Percentiles rank a stretch among this genome's conserved stretches.
Evolutionary conservation across 2,888 invertebrate species (phyloP).

Genomic region (Hesperia comma): DNA sequence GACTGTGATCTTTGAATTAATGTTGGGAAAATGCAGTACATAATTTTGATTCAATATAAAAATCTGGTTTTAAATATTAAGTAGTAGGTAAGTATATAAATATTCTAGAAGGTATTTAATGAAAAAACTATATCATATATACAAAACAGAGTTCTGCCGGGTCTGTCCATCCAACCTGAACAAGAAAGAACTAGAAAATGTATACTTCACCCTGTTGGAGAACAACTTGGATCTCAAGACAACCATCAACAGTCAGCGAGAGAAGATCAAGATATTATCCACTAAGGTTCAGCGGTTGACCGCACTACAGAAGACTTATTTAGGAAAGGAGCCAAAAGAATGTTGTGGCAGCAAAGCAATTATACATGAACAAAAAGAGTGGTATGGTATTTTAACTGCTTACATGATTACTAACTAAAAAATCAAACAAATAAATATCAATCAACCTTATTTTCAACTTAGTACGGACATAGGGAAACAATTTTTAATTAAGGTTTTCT

Average conservation of each 20-base stretch:
- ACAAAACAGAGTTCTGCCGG: slow-evolving; percentile 53
- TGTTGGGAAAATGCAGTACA: no score
- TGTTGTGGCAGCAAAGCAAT: slow-evolving; percentile 55
- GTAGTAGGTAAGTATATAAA: no score
- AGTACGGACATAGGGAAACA: no score
- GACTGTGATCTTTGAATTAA: no score
- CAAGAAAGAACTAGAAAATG: slow-evolving; percentile 86
- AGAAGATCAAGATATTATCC: slow-evolving; percentile 65
- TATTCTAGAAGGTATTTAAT: no score
- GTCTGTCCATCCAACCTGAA: slow-evolving; percentile 81
- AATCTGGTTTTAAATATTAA: no score
- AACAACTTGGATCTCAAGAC: slow-evolving; percentile 85
- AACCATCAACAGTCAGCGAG: slow-evolving; percentile 84
- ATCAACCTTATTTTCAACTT: no score
- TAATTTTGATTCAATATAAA: no score
- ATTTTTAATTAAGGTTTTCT: no score
- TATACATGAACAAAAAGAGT: slow-evolving; percentile 62
- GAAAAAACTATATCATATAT: no score
- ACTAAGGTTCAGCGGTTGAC: slow-evolving; percentile 64
- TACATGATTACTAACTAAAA: no score
- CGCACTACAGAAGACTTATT: slow-evolving; percentile 48
- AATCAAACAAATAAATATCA: no score
- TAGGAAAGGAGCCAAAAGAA: slow-evolving; percentile 54
- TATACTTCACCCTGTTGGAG: slow-evolving; percentile 85
- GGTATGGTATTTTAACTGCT: slow-evolving; percentile 57